phyloP scores from a whole-genome alignment of 2,888 invertebrate genomes.

The Spialia ferax region DNA sequence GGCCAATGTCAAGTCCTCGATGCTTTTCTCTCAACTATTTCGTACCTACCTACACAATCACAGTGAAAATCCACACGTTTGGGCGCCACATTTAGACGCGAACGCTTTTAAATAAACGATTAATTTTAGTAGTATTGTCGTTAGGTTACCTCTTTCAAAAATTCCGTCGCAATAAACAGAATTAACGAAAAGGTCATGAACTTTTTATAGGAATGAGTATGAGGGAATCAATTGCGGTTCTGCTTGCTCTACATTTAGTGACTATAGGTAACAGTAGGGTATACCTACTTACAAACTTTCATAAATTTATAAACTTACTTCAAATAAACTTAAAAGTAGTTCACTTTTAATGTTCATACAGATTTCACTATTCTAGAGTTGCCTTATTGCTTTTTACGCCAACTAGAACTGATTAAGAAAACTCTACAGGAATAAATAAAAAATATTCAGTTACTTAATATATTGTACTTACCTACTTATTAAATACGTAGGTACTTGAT shows the following conservation, averaged over 20 bases:
- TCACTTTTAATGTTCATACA: too few relatives aligned
- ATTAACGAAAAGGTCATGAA: background rate
- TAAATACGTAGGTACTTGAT: too few relatives aligned
- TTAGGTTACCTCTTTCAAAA: background rate
- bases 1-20: conserved; percentile 2
- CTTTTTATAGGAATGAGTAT: background rate
- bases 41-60: background rate
- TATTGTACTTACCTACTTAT: too few relatives aligned
- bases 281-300: background rate
- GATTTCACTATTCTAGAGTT: too few relatives aligned
- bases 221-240: too few relatives aligned
- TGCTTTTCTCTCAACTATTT: background rate
- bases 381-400: too few relatives aligned
- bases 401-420: too few relatives aligned
- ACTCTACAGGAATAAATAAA: too few relatives aligned
- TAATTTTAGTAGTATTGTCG: background rate
- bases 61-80: background rate
- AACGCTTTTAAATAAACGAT: too few relatives aligned
- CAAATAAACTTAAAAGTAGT: too few relatives aligned
- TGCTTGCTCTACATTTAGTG: background rate
- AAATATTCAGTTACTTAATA: too few relatives aligned
- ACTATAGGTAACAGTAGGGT: background rate
- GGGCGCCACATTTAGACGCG: conserved; percentile 1
- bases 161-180: background rate
- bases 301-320: too few relatives aligned